Percentiles rank a stretch among this genome's conserved stretches.
These are phyloP conservation scores for Drymonia ruficornis DNA, from an alignment of 2,888 invertebrate genomes.

Conservation along the genomic window DNA sequence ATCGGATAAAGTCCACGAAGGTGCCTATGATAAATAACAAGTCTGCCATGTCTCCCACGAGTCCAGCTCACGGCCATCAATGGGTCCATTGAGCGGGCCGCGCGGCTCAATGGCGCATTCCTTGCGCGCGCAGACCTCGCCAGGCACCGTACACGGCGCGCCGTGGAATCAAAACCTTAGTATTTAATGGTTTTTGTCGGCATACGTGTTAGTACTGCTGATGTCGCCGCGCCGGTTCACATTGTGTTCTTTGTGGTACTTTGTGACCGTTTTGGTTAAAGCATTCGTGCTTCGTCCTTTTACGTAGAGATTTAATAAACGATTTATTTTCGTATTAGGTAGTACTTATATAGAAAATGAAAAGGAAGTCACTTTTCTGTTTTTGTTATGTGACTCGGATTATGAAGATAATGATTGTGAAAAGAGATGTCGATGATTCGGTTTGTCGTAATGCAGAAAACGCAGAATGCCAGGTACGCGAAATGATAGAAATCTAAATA, in stretches of 20 bases:
- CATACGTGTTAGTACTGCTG: constrained; percentile 4
- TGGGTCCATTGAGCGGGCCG: constrained; percentile 47
- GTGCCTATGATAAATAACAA: no score
- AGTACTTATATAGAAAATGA: no score
- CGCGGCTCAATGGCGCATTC: constrained; percentile 55
- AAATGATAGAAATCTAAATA: no score
- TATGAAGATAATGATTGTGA: no score
- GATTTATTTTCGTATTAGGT: neutral
- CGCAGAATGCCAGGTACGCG: no score
- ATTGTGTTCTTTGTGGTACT: constrained; percentile 11
- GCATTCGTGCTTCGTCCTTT: neutral
- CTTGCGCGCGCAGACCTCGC: constrained; percentile 50
- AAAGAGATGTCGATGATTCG: no score
- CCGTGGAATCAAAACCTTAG: constrained; percentile 46
- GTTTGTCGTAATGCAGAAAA: no score
- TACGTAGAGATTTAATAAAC: neutral
- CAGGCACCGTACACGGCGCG: constrained; percentile 41
- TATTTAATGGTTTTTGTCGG: constrained; percentile 27
- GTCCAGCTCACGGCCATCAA: constrained; percentile 14
- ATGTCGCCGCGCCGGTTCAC: constrained; percentile 14
- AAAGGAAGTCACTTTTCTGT: no score
- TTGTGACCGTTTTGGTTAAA: neutral
- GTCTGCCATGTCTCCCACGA: no score
- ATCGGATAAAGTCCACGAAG: no score
- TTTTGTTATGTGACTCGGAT: no score